Percentiles rank a stretch among this genome's conserved stretches.
phyloP scores from a whole-genome alignment of 2,888 invertebrate genomes.

The Pardosa pseudoannulata region DNA sequence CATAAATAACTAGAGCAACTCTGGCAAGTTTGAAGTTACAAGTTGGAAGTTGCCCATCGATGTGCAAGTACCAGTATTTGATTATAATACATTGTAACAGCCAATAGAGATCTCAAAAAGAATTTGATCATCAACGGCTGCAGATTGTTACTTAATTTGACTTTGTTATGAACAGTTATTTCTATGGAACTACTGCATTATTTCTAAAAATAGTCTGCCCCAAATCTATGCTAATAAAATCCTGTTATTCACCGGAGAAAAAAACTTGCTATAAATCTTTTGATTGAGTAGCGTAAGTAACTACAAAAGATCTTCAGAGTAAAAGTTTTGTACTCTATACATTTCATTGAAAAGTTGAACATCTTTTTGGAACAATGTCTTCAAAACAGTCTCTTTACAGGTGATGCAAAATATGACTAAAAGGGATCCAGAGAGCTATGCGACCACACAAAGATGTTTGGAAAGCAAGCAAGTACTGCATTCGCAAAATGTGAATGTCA shows the following conservation, averaged over 20 bases:
- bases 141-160: background rate
- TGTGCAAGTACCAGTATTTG: background rate
- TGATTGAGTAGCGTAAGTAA: conserved; percentile 33
- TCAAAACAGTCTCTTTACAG: conserved; percentile 36
- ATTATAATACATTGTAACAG: background rate
- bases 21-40: no score
- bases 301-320: conserved; percentile 32
- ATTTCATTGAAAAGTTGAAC: conserved; percentile 28
- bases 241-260: conserved; percentile 18
- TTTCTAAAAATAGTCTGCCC: conserved; percentile 25
- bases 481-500: conserved; percentile 56
- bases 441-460: conserved; percentile 46
- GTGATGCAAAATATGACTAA: conserved; percentile 70
- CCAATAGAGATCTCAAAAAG: background rate
- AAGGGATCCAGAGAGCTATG: conserved; percentile 63
- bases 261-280: conserved; percentile 44
- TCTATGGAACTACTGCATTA: conserved; percentile 22
- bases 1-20: no score
- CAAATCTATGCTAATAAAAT: conserved; percentile 22
- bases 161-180: background rate
- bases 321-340: conserved; percentile 61
- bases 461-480: conserved; percentile 32
- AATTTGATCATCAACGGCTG: conserved; percentile 2
- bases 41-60: background rate
- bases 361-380: conserved; percentile 46